phyloP scores from a whole-genome alignment of 2,797 vertebrate species.

The Hybognathus amarus region DNA sequence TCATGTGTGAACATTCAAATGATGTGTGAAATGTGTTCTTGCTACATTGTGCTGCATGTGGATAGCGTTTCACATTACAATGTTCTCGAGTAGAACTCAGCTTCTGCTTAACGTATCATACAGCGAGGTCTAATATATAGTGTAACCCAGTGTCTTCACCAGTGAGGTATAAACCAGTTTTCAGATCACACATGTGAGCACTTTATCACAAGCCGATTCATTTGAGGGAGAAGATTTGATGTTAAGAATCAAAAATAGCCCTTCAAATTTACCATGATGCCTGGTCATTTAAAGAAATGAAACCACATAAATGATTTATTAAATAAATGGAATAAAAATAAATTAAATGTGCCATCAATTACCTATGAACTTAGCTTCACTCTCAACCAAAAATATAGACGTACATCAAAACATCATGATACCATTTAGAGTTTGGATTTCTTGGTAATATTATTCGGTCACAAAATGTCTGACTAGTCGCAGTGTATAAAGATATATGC shows the following conservation, averaged over 20 bases:
- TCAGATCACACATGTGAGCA: background rate
- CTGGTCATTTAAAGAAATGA: slow-evolving; percentile 10
- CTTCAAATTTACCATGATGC: slow-evolving; percentile 46
- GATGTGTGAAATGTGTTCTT: slow-evolving; percentile 27
- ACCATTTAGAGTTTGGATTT: background rate
- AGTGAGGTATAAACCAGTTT: slow-evolving; percentile 5
- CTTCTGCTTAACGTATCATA: slow-evolving; percentile 4
- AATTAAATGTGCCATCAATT: background rate
- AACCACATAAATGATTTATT: background rate
- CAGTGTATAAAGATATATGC: slow-evolving; percentile 3
- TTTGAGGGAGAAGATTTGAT: slow-evolving; percentile 28
- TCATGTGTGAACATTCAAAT: slow-evolving; percentile 19
- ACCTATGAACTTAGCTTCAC: background rate
- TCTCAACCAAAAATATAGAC: background rate
- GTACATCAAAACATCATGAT: background rate
- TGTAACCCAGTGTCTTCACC: background rate
- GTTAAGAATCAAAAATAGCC: slow-evolving; percentile 50
- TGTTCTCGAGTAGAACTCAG: background rate
- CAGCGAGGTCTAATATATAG: background rate
- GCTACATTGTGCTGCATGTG: slow-evolving; percentile 37
- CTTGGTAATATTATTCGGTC: background rate
- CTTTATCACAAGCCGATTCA: background rate
- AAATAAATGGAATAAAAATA: background rate
- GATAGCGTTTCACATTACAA: background rate
- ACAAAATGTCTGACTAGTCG: slow-evolving; percentile 7